Evolutionary conservation across 2,113 vertebrate species (phyloP).

Genomic region (Manacus vitellinus): DNA sequence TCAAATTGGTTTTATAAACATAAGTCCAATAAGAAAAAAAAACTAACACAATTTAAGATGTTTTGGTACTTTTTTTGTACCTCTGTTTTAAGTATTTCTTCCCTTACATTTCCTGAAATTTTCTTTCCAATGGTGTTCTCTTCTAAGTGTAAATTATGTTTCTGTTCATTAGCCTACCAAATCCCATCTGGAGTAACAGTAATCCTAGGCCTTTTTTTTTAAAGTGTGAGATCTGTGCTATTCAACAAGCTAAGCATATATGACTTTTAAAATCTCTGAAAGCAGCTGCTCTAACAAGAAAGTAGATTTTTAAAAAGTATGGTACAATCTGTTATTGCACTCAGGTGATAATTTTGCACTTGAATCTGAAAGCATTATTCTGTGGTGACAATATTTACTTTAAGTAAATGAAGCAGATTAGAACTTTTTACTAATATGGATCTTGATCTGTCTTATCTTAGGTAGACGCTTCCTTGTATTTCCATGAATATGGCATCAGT

Average conservation of each 20-base stretch:
- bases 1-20: neutral
- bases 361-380: neutral
- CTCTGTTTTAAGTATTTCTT: neutral
- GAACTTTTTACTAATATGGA: neutral
- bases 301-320: neutral
- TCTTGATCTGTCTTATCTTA: neutral
- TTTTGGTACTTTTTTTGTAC: neutral
- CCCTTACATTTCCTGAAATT: neutral
- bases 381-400: neutral
- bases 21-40: neutral
- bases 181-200: neutral
- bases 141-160: neutral
- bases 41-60: neutral
- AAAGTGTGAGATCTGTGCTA: neutral
- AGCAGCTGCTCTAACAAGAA: neutral
- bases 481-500: neutral
- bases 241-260: neutral
- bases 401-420: neutral
- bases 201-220: neutral
- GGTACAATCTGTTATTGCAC: neutral
- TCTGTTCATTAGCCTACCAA: neutral
- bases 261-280: neutral
- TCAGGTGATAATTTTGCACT: neutral
- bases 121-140: neutral
- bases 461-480: neutral